Evolutionary conservation across 2,797 vertebrate species (phyloP), one percentile per base, ranked within the genome.

Genomic region (Cirrhinus molitorella): DNA sequence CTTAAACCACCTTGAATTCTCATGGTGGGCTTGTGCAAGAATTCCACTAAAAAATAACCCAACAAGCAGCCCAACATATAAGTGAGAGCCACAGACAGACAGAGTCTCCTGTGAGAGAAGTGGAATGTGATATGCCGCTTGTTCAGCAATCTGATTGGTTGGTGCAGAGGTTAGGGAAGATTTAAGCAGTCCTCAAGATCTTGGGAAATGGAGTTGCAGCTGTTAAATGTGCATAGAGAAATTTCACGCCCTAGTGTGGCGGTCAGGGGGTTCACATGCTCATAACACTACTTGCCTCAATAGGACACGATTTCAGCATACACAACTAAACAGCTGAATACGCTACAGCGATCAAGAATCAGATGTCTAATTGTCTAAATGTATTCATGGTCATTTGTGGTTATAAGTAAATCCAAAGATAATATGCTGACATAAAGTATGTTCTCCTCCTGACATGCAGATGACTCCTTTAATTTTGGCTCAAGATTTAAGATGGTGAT

Each of bases 401-500:
- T 68, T 57, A 55, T 14, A 83, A 55, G 1, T 6, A 2, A 31
- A 77, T 83, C 37, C 25, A 66, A 14, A 13, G 12, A 31, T n/a
- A 61, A n/a, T 16, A 40, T 55, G 21, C 86, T 77, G 25, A 85
- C 75, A 72, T 71, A 11, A 34, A 87, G 70, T 67, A 51, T 4
- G 10, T 80, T 47, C 81, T 86, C 84, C 85, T 74, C 61, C 14
- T 49, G 55, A 68, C 43, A 70, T 77, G 11, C 83, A 99, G 98
- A 98, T 85, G 96, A 98, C 83, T 95, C 96, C 3, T 97, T 97
- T 88, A 93, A 95, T 79, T 91, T 98, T 71, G 97, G 96, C 9
- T 83, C 94, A 65, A 96, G 92, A 88, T 97, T 99, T 91, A 95
- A 98, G 90, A 92, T 99, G 87, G 93, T 91, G 85, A 94, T 99